phyloP scores from a whole-genome alignment of 2,113 vertebrate genomes.

The Cariama cristata region DNA sequence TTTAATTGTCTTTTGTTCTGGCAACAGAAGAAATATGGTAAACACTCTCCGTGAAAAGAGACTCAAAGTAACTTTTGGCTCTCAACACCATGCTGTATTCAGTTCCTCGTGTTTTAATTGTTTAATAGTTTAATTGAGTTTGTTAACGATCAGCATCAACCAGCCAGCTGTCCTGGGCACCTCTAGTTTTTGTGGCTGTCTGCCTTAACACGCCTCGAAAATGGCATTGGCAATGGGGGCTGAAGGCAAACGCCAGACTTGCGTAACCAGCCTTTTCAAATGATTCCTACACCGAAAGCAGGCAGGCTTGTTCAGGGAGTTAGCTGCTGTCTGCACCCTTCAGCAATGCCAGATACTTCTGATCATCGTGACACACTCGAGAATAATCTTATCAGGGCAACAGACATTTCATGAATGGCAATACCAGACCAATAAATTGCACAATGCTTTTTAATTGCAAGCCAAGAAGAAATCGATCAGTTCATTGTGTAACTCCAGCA shows the following conservation, averaged over 20 bases:
- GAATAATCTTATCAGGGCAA: background rate
- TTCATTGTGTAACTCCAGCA: background rate
- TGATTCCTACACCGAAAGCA: background rate
- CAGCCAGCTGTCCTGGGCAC: background rate
- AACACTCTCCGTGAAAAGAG: background rate
- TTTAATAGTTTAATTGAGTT: background rate
- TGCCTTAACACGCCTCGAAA: background rate
- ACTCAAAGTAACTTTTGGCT: background rate
- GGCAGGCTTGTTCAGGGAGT: background rate
- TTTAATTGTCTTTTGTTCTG: background rate
- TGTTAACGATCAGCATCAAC: background rate
- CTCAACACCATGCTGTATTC: fast-evolving
- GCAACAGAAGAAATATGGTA: background rate
- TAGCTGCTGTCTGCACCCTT: background rate
- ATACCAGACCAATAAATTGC: background rate
- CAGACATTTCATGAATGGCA: background rate
- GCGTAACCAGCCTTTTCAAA: background rate
- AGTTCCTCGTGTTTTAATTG: background rate
- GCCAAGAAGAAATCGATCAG: background rate
- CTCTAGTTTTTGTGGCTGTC: background rate
- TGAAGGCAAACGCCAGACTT: fast-evolving
- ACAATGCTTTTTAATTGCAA: background rate
- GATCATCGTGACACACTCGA: background rate
- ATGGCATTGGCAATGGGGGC: fast-evolving
- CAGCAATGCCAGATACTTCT: slow-evolving; percentile 1